phyloP scores from a whole-genome alignment of 2,888 invertebrate genomes.

The Lissonota sp. region DNA sequence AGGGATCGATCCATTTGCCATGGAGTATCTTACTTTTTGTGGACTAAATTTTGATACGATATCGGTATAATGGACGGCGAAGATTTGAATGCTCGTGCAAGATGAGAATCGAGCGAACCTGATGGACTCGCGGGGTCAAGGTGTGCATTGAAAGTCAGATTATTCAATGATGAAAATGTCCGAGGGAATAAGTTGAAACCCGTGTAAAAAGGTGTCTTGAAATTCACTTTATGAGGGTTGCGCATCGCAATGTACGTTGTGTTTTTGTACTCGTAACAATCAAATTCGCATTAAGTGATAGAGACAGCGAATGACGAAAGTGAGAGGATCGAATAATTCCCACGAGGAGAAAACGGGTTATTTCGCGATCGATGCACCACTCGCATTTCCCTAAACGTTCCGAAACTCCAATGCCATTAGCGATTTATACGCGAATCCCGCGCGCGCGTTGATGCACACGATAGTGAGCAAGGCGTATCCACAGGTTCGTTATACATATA shows the following conservation, averaged over 20 bases:
- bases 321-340: slow-evolving; percentile 41
- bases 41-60: too few species aligned
- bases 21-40: too few species aligned
- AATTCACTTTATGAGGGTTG: not conserved
- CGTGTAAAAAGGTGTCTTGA: slow-evolving; percentile 25
- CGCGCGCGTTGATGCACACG: slow-evolving; percentile 24
- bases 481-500: slow-evolving; percentile 55
- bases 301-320: slow-evolving; percentile 7
- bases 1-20: too few species aligned
- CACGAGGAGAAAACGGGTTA: slow-evolving; percentile 59
- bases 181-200: not conserved
- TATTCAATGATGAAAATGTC: slow-evolving; percentile 6
- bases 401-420: slow-evolving; percentile 61
- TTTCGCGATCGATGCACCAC: slow-evolving; percentile 57
- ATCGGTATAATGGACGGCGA: not conserved
- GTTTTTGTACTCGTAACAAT: slow-evolving; percentile 45
- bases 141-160: slow-evolving; percentile 35
- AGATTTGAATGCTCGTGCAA: slow-evolving; percentile 18
- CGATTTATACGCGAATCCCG: slow-evolving; percentile 6
- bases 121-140: slow-evolving; percentile 43
- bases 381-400: slow-evolving; percentile 64
- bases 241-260: not conserved
- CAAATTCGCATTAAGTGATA: slow-evolving; percentile 62
- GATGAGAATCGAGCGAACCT: slow-evolving; percentile 34
- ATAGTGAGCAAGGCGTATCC: not conserved